Evolutionary conservation across 1,140 invertebrate genomes (phyloP), one percentile per base, ranked within the genome.

Genomic region (Brachionus manjavacas): DNA sequence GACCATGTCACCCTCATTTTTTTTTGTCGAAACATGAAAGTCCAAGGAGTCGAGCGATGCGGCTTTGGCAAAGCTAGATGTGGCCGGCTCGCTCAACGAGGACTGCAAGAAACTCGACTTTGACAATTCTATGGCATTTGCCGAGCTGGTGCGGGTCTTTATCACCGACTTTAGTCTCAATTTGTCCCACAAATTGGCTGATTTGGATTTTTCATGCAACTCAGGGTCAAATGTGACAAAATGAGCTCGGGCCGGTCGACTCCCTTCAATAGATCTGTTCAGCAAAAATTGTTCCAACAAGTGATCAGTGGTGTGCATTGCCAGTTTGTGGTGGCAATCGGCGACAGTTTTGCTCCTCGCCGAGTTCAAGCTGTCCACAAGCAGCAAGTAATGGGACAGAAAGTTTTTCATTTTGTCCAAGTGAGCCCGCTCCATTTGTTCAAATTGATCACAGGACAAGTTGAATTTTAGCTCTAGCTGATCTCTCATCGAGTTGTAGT

Each of bases 241-340:
- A 6, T 76, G 41, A 12, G 41, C 41, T 35, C 2, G 6, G 0
- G 11, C 2, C n/a, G 72, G 72, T 12, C 31, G 41, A 11, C 49
- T 28, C 1, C 11, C 20, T n/a, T 46, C 72, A 20, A 28, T 49
- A 4, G 72, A 76, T 76, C 52, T 76, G n/a, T 52, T 76, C 2
- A 76, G 41, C 72, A 76, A 49, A 28, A 76, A 76, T 28, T 76
- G 72, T 12, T 76, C 72, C 28, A 76, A 12, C 25, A 76, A 76
- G 7, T 49, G 41, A 9, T 76, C 72, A 52, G 43, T 76, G n/a
- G 41, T 49, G 46, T 2, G n/a, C n/a, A 14, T 4, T 14, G 7
- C n/a, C 4, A 76, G 14, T 49, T 76, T 76, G 11, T 49, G 39
- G 6, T 76, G 41, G 28, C 72, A 23, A 11, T 76, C 43, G n/a